These are phyloP conservation scores for Mobula hypostoma DNA, from an alignment of 2,113 vertebrate genomes.

Conservation along the genomic window DNA sequence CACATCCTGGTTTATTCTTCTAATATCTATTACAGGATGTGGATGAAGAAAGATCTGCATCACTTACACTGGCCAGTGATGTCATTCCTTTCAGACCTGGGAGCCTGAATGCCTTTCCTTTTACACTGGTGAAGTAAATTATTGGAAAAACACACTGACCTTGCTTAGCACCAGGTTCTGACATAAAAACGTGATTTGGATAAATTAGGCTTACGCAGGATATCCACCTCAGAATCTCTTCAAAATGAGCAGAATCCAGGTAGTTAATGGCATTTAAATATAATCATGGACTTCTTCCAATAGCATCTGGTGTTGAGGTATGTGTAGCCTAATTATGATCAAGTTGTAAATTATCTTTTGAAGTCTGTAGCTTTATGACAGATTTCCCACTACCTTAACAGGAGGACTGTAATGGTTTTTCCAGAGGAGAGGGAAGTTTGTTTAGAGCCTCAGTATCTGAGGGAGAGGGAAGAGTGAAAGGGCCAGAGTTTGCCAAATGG, in stretches of 20 bases:
- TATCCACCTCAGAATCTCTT: background rate
- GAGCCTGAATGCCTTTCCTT: background rate
- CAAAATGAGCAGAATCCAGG: background rate
- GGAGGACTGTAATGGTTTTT: background rate
- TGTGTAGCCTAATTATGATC: background rate
- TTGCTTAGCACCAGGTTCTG: background rate
- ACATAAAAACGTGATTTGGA: background rate
- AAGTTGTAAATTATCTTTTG: background rate
- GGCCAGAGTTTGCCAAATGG: too few species aligned
- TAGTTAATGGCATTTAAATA: background rate
- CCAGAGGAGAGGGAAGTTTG: background rate
- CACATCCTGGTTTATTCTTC: slow-evolving; percentile 5
- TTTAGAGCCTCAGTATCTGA: background rate
- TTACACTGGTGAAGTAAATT: background rate
- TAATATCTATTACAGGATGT: background rate
- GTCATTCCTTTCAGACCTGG: background rate
- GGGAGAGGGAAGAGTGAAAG: background rate
- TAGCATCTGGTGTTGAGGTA: background rate
- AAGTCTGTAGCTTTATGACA: background rate
- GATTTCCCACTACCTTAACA: background rate
- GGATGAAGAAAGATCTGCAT: background rate
- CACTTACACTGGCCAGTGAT: background rate
- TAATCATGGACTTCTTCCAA: background rate
- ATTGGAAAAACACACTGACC: background rate
- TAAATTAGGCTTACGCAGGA: background rate